Base-by-base conservation (phyloP, 2,888 invertebrate species). In the Drosophila cracens region DNA sequence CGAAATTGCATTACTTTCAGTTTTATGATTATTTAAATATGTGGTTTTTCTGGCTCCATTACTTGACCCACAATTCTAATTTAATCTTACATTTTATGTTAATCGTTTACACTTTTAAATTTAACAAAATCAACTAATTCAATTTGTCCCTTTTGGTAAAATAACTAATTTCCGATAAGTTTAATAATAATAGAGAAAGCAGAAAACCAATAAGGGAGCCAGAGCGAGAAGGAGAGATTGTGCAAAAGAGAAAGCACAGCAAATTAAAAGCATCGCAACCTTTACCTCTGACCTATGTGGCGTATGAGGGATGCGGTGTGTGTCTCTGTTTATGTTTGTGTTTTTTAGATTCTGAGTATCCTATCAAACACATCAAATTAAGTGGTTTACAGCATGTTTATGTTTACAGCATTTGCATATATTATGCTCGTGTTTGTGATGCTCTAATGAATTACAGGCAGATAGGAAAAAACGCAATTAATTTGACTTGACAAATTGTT, bases 351-450 rank as follows among this genome's bases (percentile, higher is more conserved):
- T 29, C 29, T 18, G 51, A n/a, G 29, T 1, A 33, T 33, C 33
- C 31, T 31, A 0, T 31, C 31, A 31, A 31, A 31, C 31, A 31
- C 53, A 70, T 74, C 51, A 70, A 74, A 72, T 70, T 68, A 74
- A 77, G 62, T 68, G 67, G 70, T 61, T 68, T 78, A 61, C 56
- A 36, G 11, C 33, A 33, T 33, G 33, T 33, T 72, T 65, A 56
- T 63, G 69, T 21, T 66, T 61, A 71, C 67, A 66, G 46, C 61
- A 74, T 80, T 69, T 59, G 58, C 70, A 66, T 70, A 58, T 16
- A 70, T 74, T 62, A 51, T 25, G 18, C 18, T 27, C 49, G 18
- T 2, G 53, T 51, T 57, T 53, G 11, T 48, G 48, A 69, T 69
- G 68, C 18, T 66, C 49, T 69, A 36, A 52, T 46, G 25, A 46